A percentile compares a stretch with the other conserved stretches of the same genome.
These are phyloP conservation scores for Pteropus rufus DNA, from an alignment of 2,797 vertebrate genomes.

Conservation along the genomic window DNA sequence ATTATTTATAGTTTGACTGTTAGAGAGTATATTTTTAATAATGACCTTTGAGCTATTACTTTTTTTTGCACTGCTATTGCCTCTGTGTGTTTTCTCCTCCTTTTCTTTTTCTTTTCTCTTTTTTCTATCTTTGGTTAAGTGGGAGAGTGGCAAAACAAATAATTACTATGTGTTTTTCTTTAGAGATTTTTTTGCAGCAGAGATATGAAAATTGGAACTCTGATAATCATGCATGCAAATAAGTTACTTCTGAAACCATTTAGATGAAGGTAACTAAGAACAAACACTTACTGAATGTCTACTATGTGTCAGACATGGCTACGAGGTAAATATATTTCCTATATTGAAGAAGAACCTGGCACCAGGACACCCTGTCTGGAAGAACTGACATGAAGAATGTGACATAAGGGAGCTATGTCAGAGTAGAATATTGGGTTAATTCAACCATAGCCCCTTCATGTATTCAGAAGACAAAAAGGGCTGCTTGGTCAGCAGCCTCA, in stretches of 20 bases:
- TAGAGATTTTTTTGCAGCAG: neutral
- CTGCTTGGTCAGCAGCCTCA: too few relatives aligned
- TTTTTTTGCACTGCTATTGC: neutral
- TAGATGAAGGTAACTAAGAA: neutral
- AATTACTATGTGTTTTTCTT: neutral
- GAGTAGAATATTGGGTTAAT: too few relatives aligned
- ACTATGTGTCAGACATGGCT: neutral
- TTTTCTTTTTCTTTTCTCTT: neutral
- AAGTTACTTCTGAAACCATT: neutral
- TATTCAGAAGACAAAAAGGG: too few relatives aligned
- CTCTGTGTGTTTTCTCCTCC: neutral
- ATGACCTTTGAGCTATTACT: neutral
- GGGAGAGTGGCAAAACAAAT: neutral
- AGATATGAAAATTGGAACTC: neutral
- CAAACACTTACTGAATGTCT: neutral
- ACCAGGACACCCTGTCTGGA: too few relatives aligned
- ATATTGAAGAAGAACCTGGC: neutral
- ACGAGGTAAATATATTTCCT: neutral
- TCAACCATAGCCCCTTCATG: too few relatives aligned
- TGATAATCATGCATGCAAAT: neutral
- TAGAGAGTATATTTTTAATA: neutral
- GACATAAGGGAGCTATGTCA: too few relatives aligned
- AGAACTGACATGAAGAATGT: too few relatives aligned
- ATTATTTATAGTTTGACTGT: neutral
- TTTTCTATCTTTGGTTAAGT: neutral